phyloP scores from a whole-genome alignment of 2,888 invertebrate species.

The Eristalinus aeneus region DNA sequence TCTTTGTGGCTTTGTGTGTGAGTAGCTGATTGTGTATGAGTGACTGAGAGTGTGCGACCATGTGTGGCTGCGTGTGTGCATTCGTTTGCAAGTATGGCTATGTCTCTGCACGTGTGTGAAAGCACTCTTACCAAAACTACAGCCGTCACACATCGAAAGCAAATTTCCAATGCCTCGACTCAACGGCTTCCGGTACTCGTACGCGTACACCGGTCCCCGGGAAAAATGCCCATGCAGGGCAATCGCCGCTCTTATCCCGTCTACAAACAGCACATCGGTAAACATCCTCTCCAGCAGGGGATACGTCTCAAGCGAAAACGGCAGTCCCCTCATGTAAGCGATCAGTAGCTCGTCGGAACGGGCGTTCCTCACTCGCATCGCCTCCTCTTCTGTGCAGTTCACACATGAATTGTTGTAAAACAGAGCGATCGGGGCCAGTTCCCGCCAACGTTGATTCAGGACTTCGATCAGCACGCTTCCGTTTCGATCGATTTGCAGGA shows the following conservation, averaged over 20 bases:
- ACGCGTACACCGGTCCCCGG: conserved; percentile 84
- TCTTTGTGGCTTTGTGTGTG: too few species aligned
- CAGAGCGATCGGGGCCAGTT: conserved; percentile 83
- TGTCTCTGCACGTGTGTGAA: too few species aligned
- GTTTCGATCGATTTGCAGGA: conserved; percentile 76
- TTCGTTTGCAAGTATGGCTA: too few species aligned
- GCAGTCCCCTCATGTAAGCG: conserved; percentile 67
- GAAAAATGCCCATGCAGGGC: conserved; percentile 83
- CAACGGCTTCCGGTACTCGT: conserved; percentile 84
- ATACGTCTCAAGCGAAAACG: conserved; percentile 81
- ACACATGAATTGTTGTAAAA: conserved; percentile 82
- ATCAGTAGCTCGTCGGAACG: conserved; percentile 68
- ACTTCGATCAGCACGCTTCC: conserved; percentile 81
- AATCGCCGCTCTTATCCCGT: conserved; percentile 83
- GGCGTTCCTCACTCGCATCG: conserved; percentile 85
- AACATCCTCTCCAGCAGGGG: conserved; percentile 81
- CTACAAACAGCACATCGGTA: conserved; percentile 85
- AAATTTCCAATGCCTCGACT: conserved; percentile 82
- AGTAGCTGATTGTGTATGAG: too few species aligned
- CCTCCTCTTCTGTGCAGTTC: conserved; percentile 86
- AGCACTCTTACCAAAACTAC: conserved; percentile 82
- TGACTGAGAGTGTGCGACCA: too few species aligned
- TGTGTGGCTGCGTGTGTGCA: too few species aligned
- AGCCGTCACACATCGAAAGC: conserved; percentile 81
- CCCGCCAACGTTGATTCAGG: conserved; percentile 82